Evolutionary conservation across 2,797 vertebrate species (phyloP).

Genomic region (Pseudochirops cupreus): DNA sequence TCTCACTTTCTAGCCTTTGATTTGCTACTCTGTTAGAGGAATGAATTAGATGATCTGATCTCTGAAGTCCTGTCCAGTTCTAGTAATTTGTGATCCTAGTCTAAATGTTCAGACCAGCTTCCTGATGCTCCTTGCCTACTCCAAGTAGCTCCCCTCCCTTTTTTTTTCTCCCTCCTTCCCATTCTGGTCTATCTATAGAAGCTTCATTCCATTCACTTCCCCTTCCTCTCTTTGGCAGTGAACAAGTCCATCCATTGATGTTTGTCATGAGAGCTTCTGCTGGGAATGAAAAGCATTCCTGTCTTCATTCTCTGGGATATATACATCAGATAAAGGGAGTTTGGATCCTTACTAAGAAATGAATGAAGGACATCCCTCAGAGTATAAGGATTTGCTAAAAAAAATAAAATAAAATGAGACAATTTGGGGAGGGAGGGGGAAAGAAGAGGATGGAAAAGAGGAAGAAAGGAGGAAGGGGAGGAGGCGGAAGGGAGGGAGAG

Average conservation of each 20-base stretch:
- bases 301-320: neutral
- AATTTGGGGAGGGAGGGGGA: fast-evolving
- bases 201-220: neutral
- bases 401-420: neutral
- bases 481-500: too few species aligned
- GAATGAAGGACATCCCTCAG: neutral
- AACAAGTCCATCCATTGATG: neutral
- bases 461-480: neutral
- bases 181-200: neutral
- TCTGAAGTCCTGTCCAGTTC: neutral
- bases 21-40: neutral
- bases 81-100: neutral
- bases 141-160: neutral
- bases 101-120: neutral
- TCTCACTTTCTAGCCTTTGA: neutral
- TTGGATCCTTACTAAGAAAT: neutral
- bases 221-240: neutral
- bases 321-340: neutral
- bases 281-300: neutral
- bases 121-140: neutral
- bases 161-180: neutral
- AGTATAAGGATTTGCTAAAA: neutral
- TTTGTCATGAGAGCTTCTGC: neutral
- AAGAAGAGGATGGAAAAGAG: neutral
- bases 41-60: neutral